Base-by-base conservation (phyloP, 1,140 invertebrate species). In the Drosophila lini region DNA sequence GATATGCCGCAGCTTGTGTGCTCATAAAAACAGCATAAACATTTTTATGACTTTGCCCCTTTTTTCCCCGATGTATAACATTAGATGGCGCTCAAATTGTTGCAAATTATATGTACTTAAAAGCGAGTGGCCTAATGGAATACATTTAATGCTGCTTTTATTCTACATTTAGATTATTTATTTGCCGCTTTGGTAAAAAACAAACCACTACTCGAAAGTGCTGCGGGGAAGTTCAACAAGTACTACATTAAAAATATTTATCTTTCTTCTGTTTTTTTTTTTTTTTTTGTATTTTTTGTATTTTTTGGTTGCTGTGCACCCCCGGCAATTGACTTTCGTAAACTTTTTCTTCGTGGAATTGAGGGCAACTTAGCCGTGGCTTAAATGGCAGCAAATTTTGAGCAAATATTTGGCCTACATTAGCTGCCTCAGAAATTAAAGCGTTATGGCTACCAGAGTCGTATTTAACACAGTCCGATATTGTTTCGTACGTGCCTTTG, bases 1-100 rank as follows among this genome's bases (percentile, higher is more conserved):
- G 75, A 78, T 78, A 62, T 70, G 75, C 74, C 75, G 64, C 75
- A 78, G 74, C 75, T 78, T 78, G 75, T 78, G 63, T 78, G 74
- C 74, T 69, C 64, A 78, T 78, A 78, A 78, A 78, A 78, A 57
- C 74, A 40, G 64, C 56, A 78, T 78, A 78, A 78, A 78, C 63
- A 77, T 78, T 78, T 78, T 78, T 78, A 78, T 78, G 74, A 38
- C 74, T 78, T 69, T 69, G 58, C 74, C 75, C 75, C 75, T 77
- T 77, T 78, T 77, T 42, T 50, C 55, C 36, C 13, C 16, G 1
- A 36, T 70, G 64, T 44, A 41, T 19, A 36, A 19, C 42, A 67
- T 50, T 76, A 55, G 42, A 78, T 61, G 52, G 74, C 64, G 40
- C 57, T 78, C 74, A 78, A 78, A 78, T 78, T 78, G 74, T 69